Percentiles rank a stretch among this genome's conserved stretches.
Conservation (phyloP, 2,797 vertebrate genomes). For the Sebastes trivittatus region DNA sequence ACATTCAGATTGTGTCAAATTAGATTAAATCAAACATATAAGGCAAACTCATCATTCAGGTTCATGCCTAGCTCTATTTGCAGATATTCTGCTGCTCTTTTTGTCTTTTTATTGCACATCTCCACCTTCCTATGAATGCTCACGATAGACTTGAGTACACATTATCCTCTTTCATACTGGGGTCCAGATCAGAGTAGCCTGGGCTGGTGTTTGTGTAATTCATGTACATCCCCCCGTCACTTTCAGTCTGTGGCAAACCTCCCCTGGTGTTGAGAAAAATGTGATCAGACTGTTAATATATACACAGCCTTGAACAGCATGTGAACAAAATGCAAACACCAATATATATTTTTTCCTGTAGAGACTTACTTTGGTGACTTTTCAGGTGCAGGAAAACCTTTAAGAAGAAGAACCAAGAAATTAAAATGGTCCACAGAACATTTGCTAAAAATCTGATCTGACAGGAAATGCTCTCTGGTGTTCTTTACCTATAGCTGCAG, state of each 20-base stretch:
- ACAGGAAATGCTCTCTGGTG: not conserved
- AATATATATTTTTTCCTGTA: not conserved
- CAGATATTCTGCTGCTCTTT: not conserved
- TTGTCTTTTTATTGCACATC: conserved; percentile 1
- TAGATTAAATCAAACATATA: not conserved
- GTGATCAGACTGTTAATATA: not conserved
- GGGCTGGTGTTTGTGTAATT: conserved; percentile 58
- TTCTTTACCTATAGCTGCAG: conserved; percentile 49
- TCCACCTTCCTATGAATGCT: not conserved
- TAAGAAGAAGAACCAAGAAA: not conserved
- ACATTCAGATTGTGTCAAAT: not conserved
- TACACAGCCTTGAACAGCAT: no score
- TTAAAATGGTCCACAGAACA: not conserved
- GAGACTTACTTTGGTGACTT: conserved; percentile 60
- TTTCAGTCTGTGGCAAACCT: not conserved
- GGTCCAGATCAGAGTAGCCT: conserved; percentile 64
- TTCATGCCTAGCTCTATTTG: not conserved
- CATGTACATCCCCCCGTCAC: conserved; percentile 68
- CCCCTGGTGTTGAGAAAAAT: conserved; percentile 33
- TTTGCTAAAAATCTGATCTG: not conserved
- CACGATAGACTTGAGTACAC: conserved; percentile 64
- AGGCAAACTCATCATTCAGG: not conserved
- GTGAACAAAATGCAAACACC: not conserved
- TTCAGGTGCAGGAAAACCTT: conserved; percentile 33
- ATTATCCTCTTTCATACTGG: conserved; percentile 13